Conservation (phyloP, 1,140 invertebrate genomes). For the Drosophila pruinosa region DNA sequence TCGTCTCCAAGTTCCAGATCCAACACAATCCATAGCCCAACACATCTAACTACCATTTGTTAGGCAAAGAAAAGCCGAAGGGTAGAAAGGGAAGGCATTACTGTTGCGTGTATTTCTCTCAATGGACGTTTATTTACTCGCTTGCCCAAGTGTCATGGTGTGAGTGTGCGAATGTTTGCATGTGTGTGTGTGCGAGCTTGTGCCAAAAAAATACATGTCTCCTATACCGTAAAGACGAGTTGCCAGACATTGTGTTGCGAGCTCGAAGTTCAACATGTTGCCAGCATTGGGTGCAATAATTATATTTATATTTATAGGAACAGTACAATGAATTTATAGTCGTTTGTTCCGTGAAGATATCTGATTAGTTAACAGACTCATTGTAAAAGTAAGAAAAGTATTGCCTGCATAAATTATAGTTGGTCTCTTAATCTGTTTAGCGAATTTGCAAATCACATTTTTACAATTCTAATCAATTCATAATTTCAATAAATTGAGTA, state of each 20-base stretch:
- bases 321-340: too few relatives aligned
- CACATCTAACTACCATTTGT: neutral
- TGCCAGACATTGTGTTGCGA: neutral
- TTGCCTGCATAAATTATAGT: neutral
- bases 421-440: too few relatives aligned
- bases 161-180: neutral
- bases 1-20: neutral
- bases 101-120: constrained; percentile 14
- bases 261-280: neutral
- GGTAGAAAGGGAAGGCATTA: neutral
- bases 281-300: too few relatives aligned
- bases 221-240: constrained; percentile 21
- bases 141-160: neutral
- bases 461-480: constrained; percentile 44
- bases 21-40: neutral
- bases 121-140: constrained; percentile 27
- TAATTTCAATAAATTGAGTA: constrained; percentile 50
- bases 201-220: constrained; percentile 21
- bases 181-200: neutral
- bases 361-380: too few relatives aligned
- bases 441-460: constrained; percentile 50
- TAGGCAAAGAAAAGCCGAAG: neutral
- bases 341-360: too few relatives aligned
- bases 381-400: too few relatives aligned
- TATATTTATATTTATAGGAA: too few relatives aligned